phyloP scores from a whole-genome alignment of 2,888 invertebrate genomes.

The Galerucella nymphaeae region DNA sequence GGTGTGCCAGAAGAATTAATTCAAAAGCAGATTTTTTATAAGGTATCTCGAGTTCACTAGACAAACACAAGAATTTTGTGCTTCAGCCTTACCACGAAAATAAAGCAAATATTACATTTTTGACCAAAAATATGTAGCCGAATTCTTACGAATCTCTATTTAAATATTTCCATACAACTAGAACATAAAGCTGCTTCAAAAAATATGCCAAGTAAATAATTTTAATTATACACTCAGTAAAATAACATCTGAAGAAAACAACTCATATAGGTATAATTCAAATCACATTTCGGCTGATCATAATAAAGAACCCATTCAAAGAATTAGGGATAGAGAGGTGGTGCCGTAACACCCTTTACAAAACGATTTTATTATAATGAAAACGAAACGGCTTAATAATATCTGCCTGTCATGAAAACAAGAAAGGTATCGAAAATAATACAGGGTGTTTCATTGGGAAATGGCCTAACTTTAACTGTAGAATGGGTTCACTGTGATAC shows the following conservation, averaged over 20 bases:
- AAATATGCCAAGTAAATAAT: slow-evolving; percentile 19
- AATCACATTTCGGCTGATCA: slow-evolving; percentile 37
- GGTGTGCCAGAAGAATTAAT: slow-evolving; percentile 8
- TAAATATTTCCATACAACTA: background rate
- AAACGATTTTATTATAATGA: slow-evolving; percentile 20
- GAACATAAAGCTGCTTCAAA: background rate
- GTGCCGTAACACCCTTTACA: slow-evolving; percentile 33
- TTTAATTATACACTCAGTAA: slow-evolving; percentile 9
- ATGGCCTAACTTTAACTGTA: no score
- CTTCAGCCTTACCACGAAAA: background rate
- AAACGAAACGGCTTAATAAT: slow-evolving; percentile 28
- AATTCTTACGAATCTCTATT: background rate
- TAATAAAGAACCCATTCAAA: slow-evolving; percentile 31
- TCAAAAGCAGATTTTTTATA: background rate
- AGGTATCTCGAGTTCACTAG: background rate
- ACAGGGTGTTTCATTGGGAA: no score
- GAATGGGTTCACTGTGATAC: no score
- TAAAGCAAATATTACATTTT: background rate
- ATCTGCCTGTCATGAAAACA: slow-evolving; percentile 18
- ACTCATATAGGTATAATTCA: slow-evolving; percentile 12
- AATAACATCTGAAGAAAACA: background rate
- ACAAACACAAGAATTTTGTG: background rate
- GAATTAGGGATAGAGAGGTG: slow-evolving; percentile 25
- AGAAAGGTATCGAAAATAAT: slow-evolving; percentile 4
- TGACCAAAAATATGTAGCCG: background rate